A percentile compares a stretch with the other conserved stretches of the same genome.
These are phyloP conservation scores for Noctua janthina DNA, from an alignment of 2,888 invertebrate species.

Conservation along the genomic window DNA sequence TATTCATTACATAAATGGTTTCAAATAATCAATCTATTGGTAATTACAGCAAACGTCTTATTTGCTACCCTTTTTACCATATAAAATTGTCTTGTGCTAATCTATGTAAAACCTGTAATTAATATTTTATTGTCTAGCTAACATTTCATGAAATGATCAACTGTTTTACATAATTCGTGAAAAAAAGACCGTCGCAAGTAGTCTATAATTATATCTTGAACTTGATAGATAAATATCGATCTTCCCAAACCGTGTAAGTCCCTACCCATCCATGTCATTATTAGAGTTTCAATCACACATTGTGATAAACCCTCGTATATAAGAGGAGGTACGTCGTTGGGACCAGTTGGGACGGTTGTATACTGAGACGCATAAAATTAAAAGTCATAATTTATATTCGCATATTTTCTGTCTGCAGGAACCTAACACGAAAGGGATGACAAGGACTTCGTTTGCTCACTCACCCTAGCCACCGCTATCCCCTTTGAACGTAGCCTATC, in stretches of 20 bases:
- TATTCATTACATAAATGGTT: constrained; percentile 16
- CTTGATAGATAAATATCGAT: constrained; percentile 17
- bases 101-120: neutral
- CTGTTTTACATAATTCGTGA: neutral
- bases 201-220: neutral
- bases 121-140: neutral
- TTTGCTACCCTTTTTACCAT: neutral
- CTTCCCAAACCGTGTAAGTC: constrained; percentile 11
- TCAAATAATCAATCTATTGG: constrained; percentile 13
- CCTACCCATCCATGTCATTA: constrained; percentile 10
- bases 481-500: neutral
- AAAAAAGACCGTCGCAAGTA: neutral
- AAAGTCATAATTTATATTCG: constrained; percentile 21
- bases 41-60: constrained; percentile 7
- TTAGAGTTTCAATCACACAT: constrained; percentile 38
- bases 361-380: constrained; percentile 16
- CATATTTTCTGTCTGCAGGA: constrained; percentile 1
- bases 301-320: constrained; percentile 12
- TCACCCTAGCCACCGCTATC: neutral
- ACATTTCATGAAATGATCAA: neutral
- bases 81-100: neutral
- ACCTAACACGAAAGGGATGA: neutral
- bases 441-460: neutral
- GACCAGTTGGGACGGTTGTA: neutral
- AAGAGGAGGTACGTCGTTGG: neutral